Evolutionary conservation across 1,140 invertebrate genomes (phyloP), one percentile per base, ranked within the genome.

Genomic region (Pollicipes pollicipes): DNA sequence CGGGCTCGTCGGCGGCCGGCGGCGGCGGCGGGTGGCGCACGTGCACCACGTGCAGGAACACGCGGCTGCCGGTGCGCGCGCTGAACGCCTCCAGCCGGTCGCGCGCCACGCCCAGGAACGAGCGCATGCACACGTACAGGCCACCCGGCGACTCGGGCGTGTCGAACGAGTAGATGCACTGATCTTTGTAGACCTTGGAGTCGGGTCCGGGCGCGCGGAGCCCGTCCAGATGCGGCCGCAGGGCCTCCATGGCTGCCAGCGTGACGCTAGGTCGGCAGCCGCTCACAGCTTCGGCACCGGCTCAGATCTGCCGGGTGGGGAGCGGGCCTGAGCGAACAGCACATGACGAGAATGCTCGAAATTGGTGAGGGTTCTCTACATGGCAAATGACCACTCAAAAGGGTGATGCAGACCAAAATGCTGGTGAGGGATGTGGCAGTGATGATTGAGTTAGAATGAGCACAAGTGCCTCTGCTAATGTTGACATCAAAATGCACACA

Each of bases 161-260:
- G 80, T 98, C 94, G 83, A 95, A 99, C 16, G 93, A 97, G 81
- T 88, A 97, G 69, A 96, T 88, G 84, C 96, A 99, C 83, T 99
- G 95, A 81, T 99, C 96, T 83, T 99, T 99, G 80, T 95, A 95
- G n/a, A 97, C 85, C 80, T 89, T 87, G 81, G 88, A 85, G 73
- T 80, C 78, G 73, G 80, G 75, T 37, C 80, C 78, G n/a, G 92
- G 90, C 76, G 88, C 81, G 80, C 84, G 85, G 58, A 93, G 85
- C 69, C 77, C 77, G 30, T 75, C 45, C 70, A 83, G 75, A 74
- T 80, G 75, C 37, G 71, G 66, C 27, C 45, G 64, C 1, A 77
- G 58, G 63, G 73, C 72, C 29, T 77, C 76, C 72, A 76, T 76
- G 10, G 17, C 45, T 6, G n/a, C n/a, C n/a, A n/a, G n/a, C n/a